These are phyloP conservation scores for Dolichoris vasculosae DNA, from an alignment of 1,140 invertebrate genomes.

Conservation along the genomic window DNA sequence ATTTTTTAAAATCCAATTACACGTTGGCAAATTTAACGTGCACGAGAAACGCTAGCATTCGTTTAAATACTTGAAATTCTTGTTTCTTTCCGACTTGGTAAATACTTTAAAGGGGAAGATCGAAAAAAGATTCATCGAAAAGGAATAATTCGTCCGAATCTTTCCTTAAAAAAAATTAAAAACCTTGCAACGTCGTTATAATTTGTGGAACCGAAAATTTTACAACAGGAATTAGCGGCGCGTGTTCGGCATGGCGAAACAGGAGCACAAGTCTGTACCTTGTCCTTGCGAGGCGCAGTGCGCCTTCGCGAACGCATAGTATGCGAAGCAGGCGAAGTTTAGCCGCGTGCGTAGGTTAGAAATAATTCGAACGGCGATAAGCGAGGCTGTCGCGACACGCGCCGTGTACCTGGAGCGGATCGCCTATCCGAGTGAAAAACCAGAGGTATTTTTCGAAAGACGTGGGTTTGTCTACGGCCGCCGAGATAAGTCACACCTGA, in stretches of 20 bases:
- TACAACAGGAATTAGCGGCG: background rate
- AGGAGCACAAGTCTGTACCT: background rate
- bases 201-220: background rate
- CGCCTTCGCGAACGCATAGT: background rate
- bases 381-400: background rate
- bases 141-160: too few relatives aligned
- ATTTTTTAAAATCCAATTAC: too few relatives aligned
- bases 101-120: too few relatives aligned
- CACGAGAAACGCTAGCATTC: too few relatives aligned
- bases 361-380: conserved; percentile 4
- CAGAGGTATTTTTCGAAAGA: background rate
- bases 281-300: background rate
- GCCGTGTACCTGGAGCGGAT: background rate
- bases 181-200: background rate
- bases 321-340: background rate
- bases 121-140: too few relatives aligned
- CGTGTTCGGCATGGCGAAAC: background rate
- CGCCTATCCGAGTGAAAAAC: background rate
- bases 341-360: background rate
- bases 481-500: conserved; percentile 7
- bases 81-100: too few relatives aligned
- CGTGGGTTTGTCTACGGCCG: background rate
- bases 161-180: background rate
- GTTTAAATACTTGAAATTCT: too few relatives aligned
- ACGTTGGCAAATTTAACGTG: too few relatives aligned